phyloP scores from a whole-genome alignment of 2,113 vertebrate genomes.

The Danio rerio region GRCz12tu NC_133199.1:64501-65000 shows the following conservation, averaged over 20 bases:
- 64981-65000: no score
- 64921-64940: conserved; percentile 89
- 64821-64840: conserved; percentile 90
- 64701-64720: neutral
- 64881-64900: conserved; percentile 78
- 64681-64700: no score
- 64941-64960: conserved; percentile 81
- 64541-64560: neutral
- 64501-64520: no score
- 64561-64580: neutral
- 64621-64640: conserved; percentile 98
- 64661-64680: neutral
- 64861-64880: conserved; percentile 95
- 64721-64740: neutral
- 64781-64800: neutral
- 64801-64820: conserved; percentile 69
- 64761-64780: no score
- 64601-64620: conserved; percentile 98
- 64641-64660: conserved; percentile 95
- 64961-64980: neutral
- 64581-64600: conserved; percentile 71
- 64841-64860: conserved; percentile 95
- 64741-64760: neutral
- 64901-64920: conserved; percentile 92
- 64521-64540: no score